These are phyloP conservation scores for Spinus olivaceus DNA, from an alignment of 2,797 vertebrate species.

Conservation along the genomic window DNA sequence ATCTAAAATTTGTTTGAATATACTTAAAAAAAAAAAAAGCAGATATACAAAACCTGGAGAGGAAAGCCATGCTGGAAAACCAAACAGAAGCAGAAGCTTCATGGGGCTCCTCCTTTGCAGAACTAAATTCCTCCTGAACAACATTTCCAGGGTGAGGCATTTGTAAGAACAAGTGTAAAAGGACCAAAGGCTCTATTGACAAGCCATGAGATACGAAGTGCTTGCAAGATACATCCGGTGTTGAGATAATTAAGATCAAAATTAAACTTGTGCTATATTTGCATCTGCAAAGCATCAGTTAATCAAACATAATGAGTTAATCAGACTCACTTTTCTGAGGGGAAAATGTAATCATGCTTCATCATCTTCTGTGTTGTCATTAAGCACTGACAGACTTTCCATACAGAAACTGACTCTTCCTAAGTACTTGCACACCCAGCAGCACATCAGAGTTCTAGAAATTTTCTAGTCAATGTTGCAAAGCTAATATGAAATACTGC, in stretches of 20 bases:
- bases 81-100: neutral
- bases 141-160: neutral
- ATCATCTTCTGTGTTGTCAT: neutral
- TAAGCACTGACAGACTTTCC: conserved; percentile 10
- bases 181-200: conserved; percentile 2
- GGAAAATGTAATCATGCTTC: conserved; percentile 24
- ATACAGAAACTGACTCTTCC: neutral
- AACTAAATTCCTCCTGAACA: neutral
- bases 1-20: neutral
- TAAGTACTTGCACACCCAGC: neutral
- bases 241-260: conserved; percentile 42
- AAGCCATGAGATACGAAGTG: neutral
- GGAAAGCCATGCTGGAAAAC: neutral
- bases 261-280: conserved; percentile 11
- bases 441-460: neutral
- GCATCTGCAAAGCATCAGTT: conserved; percentile 46
- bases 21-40: neutral
- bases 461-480: neutral
- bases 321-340: conserved; percentile 26
- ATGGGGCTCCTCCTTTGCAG: neutral
- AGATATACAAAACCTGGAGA: neutral
- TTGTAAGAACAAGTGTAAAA: conserved; percentile 31
- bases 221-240: conserved; percentile 9
- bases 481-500: neutral
- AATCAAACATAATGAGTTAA: conserved; percentile 22